Percentiles rank a stretch among this genome's conserved stretches.
These are phyloP conservation scores for Coleophora flavipennella DNA, from an alignment of 2,888 invertebrate species.

Conservation along the genomic window DNA sequence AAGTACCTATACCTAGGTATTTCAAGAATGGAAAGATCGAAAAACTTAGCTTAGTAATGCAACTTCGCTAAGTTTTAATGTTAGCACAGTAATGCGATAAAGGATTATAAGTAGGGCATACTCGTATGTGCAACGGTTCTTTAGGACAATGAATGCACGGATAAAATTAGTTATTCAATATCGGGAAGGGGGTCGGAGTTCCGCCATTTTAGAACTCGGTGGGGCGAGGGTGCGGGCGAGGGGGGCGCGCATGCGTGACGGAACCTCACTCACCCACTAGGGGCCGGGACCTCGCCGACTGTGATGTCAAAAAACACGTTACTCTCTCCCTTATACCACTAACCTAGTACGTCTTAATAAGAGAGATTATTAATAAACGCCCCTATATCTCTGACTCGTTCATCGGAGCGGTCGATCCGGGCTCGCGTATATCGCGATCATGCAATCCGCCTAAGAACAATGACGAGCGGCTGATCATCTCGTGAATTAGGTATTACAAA, in stretches of 20 bases:
- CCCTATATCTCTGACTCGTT: slow-evolving; percentile 25
- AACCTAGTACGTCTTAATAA: slow-evolving; percentile 64
- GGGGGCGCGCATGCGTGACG: slow-evolving; percentile 62
- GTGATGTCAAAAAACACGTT: slow-evolving; percentile 70
- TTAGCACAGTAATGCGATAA: no score
- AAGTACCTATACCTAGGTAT: no score
- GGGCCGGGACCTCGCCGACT: slow-evolving; percentile 55
- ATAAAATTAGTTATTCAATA: slow-evolving; percentile 73
- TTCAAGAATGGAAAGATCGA: no score
- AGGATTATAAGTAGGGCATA: slow-evolving; percentile 14
- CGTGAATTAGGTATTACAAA: slow-evolving; percentile 35
- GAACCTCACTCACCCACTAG: slow-evolving; percentile 66
- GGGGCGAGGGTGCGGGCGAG: slow-evolving; percentile 48
- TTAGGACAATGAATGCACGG: slow-evolving; percentile 55
- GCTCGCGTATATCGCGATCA: not conserved
- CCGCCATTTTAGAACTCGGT: slow-evolving; percentile 66
- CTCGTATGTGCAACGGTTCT: slow-evolving; percentile 36
- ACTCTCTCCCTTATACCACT: slow-evolving; percentile 66
- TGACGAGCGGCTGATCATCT: slow-evolving; percentile 49
- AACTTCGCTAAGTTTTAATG: no score
- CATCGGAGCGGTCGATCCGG: slow-evolving; percentile 5
- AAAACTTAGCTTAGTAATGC: no score
- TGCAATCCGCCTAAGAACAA: slow-evolving; percentile 28
- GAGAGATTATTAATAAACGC: slow-evolving; percentile 43
- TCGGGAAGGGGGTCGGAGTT: slow-evolving; percentile 57